Evolutionary conservation across 2,113 vertebrate genomes (phyloP).

Genomic region (cattle (Bos taurus)): DNA sequence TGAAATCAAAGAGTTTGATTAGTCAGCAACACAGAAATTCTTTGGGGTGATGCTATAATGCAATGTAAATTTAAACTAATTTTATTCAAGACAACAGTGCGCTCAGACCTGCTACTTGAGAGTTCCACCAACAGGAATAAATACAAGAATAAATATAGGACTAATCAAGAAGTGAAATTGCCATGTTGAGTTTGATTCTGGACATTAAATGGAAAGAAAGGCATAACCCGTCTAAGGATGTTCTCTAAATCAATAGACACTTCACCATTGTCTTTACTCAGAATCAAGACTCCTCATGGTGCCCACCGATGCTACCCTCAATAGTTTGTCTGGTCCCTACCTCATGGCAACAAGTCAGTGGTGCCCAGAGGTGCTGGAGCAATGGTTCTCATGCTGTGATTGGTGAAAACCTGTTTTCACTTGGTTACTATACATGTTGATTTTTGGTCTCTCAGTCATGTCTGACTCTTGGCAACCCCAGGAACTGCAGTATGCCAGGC

Average conservation of each 20-base stretch:
- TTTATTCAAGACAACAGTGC: not conserved
- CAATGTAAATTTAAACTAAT: not conserved
- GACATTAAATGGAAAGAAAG: not conserved
- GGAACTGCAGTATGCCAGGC: not conserved
- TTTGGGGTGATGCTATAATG: not conserved
- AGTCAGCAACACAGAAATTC: not conserved
- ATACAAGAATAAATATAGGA: not conserved
- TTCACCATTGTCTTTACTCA: not conserved
- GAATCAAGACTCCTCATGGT: not conserved
- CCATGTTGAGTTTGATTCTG: not conserved
- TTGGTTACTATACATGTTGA: not conserved
- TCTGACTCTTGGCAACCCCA: not conserved
- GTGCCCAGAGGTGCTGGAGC: accelerated
- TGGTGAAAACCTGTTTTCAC: not conserved
- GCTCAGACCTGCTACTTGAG: not conserved
- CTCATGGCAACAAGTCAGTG: not conserved
- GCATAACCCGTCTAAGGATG: not conserved
- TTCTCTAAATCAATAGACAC: not conserved
- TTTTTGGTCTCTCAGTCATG: not conserved
- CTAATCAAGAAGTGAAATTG: not conserved
- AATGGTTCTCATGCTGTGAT: not conserved
- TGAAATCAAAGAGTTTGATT: not conserved
- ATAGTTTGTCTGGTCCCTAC: not conserved
- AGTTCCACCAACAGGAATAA: not conserved
- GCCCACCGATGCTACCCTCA: not conserved